These are phyloP conservation scores for Melitaea athalia DNA, from an alignment of 2,888 invertebrate species.

Conservation along the genomic window DNA sequence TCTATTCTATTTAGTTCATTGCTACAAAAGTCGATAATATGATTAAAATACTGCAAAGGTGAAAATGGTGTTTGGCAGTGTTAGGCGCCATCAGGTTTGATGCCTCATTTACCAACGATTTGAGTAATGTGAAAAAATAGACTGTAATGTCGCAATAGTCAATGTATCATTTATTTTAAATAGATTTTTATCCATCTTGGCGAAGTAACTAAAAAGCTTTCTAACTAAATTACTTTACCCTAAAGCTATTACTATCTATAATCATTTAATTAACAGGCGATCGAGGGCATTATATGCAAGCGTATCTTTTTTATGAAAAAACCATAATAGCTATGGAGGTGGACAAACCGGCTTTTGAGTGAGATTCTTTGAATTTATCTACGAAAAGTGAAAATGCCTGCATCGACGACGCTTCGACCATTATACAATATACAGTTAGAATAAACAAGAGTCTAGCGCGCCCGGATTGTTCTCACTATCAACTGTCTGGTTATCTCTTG, in stretches of 20 bases:
- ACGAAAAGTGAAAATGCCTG: constrained; percentile 70
- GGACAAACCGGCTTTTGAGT: constrained; percentile 51
- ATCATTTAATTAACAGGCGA: constrained; percentile 26
- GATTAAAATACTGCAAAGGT: too few relatives aligned
- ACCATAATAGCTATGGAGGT: constrained; percentile 21
- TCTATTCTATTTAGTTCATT: too few relatives aligned
- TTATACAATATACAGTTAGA: constrained; percentile 28
- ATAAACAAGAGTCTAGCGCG: constrained; percentile 23
- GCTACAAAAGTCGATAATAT: too few relatives aligned
- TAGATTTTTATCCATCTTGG: background rate
- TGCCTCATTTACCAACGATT: background rate
- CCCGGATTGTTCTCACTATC: constrained; percentile 21
- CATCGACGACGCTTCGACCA: constrained; percentile 33
- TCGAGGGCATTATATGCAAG: constrained; percentile 21
- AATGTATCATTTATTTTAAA: background rate
- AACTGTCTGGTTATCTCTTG: constrained; percentile 5
- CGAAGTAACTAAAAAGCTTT: too few relatives aligned
- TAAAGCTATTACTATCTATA: constrained; percentile 27
- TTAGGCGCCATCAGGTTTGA: too few relatives aligned
- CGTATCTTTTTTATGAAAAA: constrained; percentile 29
- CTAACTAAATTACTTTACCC: background rate
- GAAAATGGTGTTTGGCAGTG: too few relatives aligned
- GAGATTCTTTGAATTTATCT: constrained; percentile 52
- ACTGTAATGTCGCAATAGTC: background rate
- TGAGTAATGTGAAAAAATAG: too few relatives aligned